A percentile compares a stretch with the other conserved stretches of the same genome.
These are phyloP conservation scores for Hystrix brachyura DNA, from an alignment of 2,113 vertebrate genomes.

Conservation along the genomic window DNA sequence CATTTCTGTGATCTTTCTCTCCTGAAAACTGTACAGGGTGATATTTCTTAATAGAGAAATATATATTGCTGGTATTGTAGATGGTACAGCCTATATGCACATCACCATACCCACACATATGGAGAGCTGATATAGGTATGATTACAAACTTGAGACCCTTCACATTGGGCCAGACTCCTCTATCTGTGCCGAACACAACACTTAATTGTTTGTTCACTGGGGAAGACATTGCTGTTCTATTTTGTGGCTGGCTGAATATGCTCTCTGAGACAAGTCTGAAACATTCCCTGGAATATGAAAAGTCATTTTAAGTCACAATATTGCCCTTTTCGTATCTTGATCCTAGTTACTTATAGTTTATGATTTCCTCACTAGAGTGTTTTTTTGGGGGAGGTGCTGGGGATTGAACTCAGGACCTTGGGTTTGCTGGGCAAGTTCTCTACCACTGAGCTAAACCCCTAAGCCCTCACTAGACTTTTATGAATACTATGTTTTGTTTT, in stretches of 20 bases:
- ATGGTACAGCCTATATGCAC: not conserved
- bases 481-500: not conserved
- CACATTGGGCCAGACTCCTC: not conserved
- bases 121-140: not conserved
- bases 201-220: not conserved
- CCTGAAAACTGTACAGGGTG: not conserved
- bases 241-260: not conserved
- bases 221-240: not conserved
- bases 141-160: not conserved
- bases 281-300: not conserved
- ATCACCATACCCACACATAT: not conserved
- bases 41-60: conserved; percentile 8
- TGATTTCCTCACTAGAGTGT: conserved; percentile 66
- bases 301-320: conserved; percentile 61
- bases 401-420: too few species aligned
- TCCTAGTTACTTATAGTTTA: conserved; percentile 12
- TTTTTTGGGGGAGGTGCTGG: too few species aligned
- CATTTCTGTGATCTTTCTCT: not conserved
- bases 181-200: not conserved
- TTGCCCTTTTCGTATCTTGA: conserved; percentile 64
- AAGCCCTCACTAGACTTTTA: conserved; percentile 57
- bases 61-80: not conserved
- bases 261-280: not conserved
- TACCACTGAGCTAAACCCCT: too few species aligned
- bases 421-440: too few species aligned